Base-by-base conservation (phyloP, 2,888 invertebrate genomes). In the Sinodicranocentrus sp. region DNA sequence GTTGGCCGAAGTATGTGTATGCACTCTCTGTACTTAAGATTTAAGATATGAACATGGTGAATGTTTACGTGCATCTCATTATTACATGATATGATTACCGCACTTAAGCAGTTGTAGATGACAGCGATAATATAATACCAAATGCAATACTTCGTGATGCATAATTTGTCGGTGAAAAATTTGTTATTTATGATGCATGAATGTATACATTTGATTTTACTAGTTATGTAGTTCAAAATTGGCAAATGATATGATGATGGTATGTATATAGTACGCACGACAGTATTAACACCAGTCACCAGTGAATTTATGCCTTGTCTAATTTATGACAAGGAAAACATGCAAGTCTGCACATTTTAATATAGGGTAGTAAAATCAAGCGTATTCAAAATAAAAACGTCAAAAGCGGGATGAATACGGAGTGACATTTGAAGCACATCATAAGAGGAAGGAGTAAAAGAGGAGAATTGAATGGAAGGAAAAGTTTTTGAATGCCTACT, bases 341-440 rank as follows among this genome's bases (percentile, higher is more conserved):
- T 57, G 71, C 71, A 26, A 73, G 61, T 73, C 61, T 61, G 72
- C 72, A 73, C 72, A 61, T 61, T 73, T 73, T 57, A 39, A 61
- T 71, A 57, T 28, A 33, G 33, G 43, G n/a, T 15, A 71, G 43
- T 71, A 71, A 71, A 71, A 52, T 33, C 33, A 33, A 6, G n/a
- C n/a, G n/a, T n/a, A n/a, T 48, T 44, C 68, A 67, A 44, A 48
- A 25, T 68, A 17, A 39, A 23, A 67, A 25, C 21, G 28, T 39
- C 52, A 52, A 48, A 48, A 44, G 54, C 39, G 48, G 44, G n/a
- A 54, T 33, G 57, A 10, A 6, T 33, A 33, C 25, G 54, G 54
- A 71, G 33, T 71, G 71, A 71, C 71, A 71, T 71, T 71, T 71
- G 10, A 39, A 28, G 23, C 52, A 15, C n/a, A 48, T 33, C 33